Evolutionary conservation across 1,140 invertebrate genomes (phyloP).

Genomic region (Drosophila ohnishii): DNA sequence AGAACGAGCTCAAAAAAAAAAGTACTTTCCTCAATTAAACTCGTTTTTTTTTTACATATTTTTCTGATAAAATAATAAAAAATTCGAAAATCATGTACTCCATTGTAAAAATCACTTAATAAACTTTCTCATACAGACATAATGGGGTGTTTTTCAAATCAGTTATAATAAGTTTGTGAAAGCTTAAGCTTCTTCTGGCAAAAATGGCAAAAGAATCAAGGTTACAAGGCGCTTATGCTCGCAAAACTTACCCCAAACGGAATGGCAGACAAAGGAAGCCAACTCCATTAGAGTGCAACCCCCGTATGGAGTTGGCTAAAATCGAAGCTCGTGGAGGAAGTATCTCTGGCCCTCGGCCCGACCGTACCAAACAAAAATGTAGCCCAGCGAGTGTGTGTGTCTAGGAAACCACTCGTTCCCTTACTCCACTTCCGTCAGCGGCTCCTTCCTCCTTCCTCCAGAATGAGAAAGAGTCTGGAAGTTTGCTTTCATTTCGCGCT

Average conservation of each 20-base stretch:
- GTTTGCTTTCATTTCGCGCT: constrained; percentile 60
- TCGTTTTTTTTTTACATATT: no score
- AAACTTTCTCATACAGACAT: neutral
- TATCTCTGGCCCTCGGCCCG: constrained; percentile 27
- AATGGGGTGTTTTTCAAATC: constrained; percentile 9
- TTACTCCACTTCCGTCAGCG: constrained; percentile 11
- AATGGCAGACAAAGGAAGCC: constrained; percentile 24
- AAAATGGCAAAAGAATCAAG: constrained; percentile 33
- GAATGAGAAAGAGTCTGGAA: constrained; percentile 25
- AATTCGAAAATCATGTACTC: no score
- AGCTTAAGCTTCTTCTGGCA: neutral
- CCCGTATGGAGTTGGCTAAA: constrained; percentile 24
- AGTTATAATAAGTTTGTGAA: constrained; percentile 3
- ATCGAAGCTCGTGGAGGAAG: constrained; percentile 35
- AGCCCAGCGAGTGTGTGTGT: constrained; percentile 53
- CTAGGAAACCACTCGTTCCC: constrained; percentile 37
- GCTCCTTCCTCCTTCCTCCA: neutral
- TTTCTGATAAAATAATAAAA: no score
- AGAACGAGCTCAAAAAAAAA: no score
- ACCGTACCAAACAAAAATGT: constrained; percentile 54
- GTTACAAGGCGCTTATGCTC: constrained; percentile 22
- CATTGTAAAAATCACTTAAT: neutral
- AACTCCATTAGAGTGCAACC: constrained; percentile 37
- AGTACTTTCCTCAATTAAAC: no score
- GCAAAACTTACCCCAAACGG: constrained; percentile 26